Base-by-base conservation (phyloP, 2,797 vertebrate genomes). In the Pipistrellus nathusii region DNA sequence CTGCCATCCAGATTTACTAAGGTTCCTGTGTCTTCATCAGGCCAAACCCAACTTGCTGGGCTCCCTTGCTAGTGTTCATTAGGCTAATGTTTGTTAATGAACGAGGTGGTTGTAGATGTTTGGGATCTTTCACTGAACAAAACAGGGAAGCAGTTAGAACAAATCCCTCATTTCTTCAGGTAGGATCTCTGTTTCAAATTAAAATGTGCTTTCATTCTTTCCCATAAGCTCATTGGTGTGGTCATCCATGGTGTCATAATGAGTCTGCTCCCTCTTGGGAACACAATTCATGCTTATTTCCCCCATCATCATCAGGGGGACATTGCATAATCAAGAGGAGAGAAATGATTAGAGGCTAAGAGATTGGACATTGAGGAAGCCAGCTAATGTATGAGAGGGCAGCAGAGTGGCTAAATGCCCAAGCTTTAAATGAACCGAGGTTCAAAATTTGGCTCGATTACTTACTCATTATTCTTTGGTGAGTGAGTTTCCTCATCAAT, bases 401-500 rank as follows among this genome's bases (percentile, higher is more conserved):
- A 68, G 72, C 20, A 7, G 18, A 53, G 51, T 59, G 6, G 25
- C 81, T 18, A 41, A 77, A 75, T 38, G 57, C 20, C 44, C 51
- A 41, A 72, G 6, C 57, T 96, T 85, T 57, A 30, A 41, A 68
- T 85, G 21, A 83, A 64, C 18, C 10, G 18, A 44, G 9, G 32
- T 55, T 59, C 30, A 21, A 53, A 87, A 76, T 55, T 73, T 64
- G 32, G 17, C 62, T 83, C 32, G 38, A 20, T 17, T 41, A 25
- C 55, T 90, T 57, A 73, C 6, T 84, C 23, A 80, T 81, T 30
- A 17, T 35, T 83, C 59, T 77, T 44, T 71, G 35, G 35, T 25
- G 64, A 72, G 44, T 51, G 35, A 32, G 32, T 77, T 76, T 85
- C 82, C 66, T 97, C 72, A 73, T 55, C 62, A 78, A 3, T 73